phyloP scores from a whole-genome alignment of 2,888 invertebrate genomes.

The Oxytorus armatus region DNA sequence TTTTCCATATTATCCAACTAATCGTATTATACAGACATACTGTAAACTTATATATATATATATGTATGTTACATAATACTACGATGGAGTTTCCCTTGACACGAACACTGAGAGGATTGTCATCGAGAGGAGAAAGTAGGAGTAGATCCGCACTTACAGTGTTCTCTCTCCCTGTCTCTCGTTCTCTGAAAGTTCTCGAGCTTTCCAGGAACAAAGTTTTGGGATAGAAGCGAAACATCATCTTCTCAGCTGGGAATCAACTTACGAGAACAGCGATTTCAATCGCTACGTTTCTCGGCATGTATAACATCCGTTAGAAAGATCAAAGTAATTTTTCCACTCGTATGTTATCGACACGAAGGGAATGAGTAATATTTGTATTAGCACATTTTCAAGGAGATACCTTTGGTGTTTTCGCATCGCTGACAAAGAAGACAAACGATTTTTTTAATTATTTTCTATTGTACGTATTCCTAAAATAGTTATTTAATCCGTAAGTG shows the following conservation, averaged over 20 bases:
- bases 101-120: constrained; percentile 27
- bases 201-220: constrained; percentile 27
- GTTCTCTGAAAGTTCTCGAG: constrained; percentile 8
- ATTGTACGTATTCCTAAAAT: no score
- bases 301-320: neutral
- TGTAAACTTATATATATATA: constrained; percentile 2
- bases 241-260: constrained; percentile 24
- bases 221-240: constrained; percentile 35
- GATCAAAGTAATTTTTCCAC: neutral
- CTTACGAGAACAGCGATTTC: constrained; percentile 34
- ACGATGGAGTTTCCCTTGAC: constrained; percentile 1
- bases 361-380: no score
- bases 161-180: neutral
- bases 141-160: neutral
- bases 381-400: no score
- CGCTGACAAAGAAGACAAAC: no score
- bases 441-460: no score
- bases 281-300: neutral
- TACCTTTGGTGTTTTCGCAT: no score
- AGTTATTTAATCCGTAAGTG: no score
- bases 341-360: no score
- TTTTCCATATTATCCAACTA: neutral
- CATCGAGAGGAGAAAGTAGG: constrained; percentile 12
- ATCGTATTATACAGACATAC: neutral
- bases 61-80: constrained; percentile 1